Evolutionary conservation across 1,140 invertebrate genomes (phyloP), one percentile per base, ranked within the genome.

Genomic region (Harpegnathos saltator): DNA sequence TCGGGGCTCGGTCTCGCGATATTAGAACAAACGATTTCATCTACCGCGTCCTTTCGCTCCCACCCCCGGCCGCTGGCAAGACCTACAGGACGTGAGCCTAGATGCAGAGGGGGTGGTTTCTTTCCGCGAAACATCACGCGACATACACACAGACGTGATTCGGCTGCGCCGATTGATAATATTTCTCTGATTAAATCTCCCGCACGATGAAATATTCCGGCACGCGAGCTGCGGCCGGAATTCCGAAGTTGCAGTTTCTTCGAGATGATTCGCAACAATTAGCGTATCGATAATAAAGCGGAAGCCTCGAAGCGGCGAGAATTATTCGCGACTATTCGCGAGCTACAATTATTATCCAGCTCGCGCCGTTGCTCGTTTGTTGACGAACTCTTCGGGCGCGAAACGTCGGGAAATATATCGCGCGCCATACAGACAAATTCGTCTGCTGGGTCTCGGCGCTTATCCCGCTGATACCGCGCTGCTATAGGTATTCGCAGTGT

Each of bases 1-100:
- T 77, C 74, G 74, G 54, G 74, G 69, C 62, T 77, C 50, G 65
- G 69, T 22, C 50, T 22, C 26, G 44, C 56, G 65, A 77, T 85
- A 85, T 85, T 85, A 85, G 84, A 85, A 85, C 84, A 83, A 85
- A 85, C 81, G 84, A 83, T 85, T 85, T 85, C 84, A 85, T 85
- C 68, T 82, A 62, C 69, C 58, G 52, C 52, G 54, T 73, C 63
- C 65, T 62, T 58, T 26, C 12, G 61, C 50, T 33, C 33, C 33
- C n/a, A 11, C n/a, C n/a, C n/a, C n/a, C n/a, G n/a, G n/a, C n/a
- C 24, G 22, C 7, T 29, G 63, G n/a, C 29, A 19, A 65, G 14
- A 66, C 22, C 26, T 61, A 78, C n/a, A n/a, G n/a, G 38, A 61
- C 26, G 62, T 38, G 38, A 66, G 33, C 14, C n/a, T 33, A 33